These are phyloP conservation scores for Drosophila neutralis DNA, from an alignment of 2,888 invertebrate species.

Conservation along the genomic window DNA sequence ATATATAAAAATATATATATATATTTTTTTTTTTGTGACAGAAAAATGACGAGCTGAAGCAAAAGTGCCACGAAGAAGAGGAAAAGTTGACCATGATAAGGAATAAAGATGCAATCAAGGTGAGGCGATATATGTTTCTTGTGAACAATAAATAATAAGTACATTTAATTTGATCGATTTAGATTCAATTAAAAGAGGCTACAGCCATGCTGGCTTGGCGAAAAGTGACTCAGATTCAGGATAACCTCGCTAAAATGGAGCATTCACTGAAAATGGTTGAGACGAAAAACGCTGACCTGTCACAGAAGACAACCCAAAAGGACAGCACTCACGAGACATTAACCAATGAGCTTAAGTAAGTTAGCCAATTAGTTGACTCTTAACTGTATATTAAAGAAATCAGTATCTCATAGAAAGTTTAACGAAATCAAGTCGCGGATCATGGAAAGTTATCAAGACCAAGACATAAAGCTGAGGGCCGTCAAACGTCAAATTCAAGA, in stretches of 20 bases:
- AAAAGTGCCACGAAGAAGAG: conserved; percentile 43
- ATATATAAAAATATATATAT: not conserved
- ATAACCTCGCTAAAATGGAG: conserved; percentile 80
- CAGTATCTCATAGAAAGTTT: conserved; percentile 20
- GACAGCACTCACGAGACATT: conserved; percentile 61
- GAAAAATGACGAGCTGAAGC: conserved; percentile 32
- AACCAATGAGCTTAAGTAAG: conserved; percentile 68
- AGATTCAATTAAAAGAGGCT: conserved; percentile 47
- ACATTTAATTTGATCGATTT: not conserved
- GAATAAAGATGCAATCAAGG: conserved; percentile 57
- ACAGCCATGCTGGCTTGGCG: conserved; percentile 76
- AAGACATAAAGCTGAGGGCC: conserved; percentile 38
- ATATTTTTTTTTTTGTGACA: conserved; percentile 2
- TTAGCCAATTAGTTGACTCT: not conserved
- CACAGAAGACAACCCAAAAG: conserved; percentile 83
- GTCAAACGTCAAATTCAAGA: conserved; percentile 46
- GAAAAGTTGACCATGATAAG: conserved; percentile 53
- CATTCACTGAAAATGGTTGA: conserved; percentile 54
- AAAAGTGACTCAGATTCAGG: conserved; percentile 85
- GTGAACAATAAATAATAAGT: not conserved
- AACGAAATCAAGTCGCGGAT: conserved; percentile 26
- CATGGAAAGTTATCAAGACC: conserved; percentile 31
- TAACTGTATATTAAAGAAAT: not conserved
- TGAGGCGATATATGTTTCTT: not conserved
- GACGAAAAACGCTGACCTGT: conserved; percentile 60